These are phyloP conservation scores for Pampus argenteus DNA, from an alignment of 2,797 vertebrate genomes.

Conservation along the genomic window DNA sequence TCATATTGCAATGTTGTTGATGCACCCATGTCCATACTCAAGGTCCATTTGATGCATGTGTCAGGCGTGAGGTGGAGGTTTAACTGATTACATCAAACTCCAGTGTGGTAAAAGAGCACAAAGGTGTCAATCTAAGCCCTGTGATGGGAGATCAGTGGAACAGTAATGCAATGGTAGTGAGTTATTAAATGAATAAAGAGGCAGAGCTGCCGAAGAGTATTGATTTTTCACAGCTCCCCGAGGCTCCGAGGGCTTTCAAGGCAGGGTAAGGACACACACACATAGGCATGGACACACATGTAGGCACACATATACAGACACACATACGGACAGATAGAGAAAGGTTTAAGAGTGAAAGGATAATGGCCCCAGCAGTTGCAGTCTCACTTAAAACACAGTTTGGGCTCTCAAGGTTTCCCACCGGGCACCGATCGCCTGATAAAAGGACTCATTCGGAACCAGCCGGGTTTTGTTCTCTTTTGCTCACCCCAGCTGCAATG, in stretches of 20 bases:
- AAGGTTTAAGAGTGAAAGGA: slow-evolving; percentile 86
- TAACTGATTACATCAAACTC: slow-evolving; percentile 87
- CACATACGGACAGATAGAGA: slow-evolving; percentile 73
- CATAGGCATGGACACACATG: slow-evolving; percentile 71
- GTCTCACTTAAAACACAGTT: slow-evolving; percentile 86
- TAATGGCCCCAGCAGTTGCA: slow-evolving; percentile 86
- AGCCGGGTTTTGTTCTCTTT: slow-evolving; percentile 76
- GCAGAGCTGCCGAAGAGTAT: slow-evolving; percentile 87
- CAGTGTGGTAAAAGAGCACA: slow-evolving; percentile 85
- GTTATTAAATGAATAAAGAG: slow-evolving; percentile 90
- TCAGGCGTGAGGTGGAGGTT: slow-evolving; percentile 82
- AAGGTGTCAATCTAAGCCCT: slow-evolving; percentile 84
- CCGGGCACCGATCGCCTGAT: slow-evolving; percentile 76
- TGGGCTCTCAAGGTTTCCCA: slow-evolving; percentile 83
- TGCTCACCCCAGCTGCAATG: slow-evolving; percentile 64
- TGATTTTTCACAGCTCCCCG: slow-evolving; percentile 88
- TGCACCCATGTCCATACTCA: slow-evolving; percentile 77
- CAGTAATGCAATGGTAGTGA: slow-evolving; percentile 88
- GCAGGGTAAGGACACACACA: slow-evolving; percentile 78
- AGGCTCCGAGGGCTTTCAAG: slow-evolving; percentile 87
- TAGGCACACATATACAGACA: slow-evolving; percentile 76
- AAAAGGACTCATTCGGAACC: slow-evolving; percentile 81
- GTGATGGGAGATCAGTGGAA: slow-evolving; percentile 87
- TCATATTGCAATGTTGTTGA: slow-evolving; percentile 81
- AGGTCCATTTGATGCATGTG: slow-evolving; percentile 84